Base-by-base conservation (phyloP, 2,113 vertebrate species). In the Corythornis cristatus region DNA sequence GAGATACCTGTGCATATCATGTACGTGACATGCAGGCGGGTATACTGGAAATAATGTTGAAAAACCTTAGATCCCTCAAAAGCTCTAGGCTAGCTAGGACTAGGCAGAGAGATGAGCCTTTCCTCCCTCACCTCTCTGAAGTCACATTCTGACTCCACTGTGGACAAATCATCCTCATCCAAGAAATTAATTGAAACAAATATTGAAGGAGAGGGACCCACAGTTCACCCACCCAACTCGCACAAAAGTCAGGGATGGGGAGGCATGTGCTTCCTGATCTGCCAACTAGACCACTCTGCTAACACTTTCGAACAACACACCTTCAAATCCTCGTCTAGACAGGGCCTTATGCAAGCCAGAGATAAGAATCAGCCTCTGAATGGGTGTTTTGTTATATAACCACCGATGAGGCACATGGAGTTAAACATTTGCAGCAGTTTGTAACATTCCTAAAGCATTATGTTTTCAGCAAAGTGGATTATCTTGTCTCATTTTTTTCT, bases 281-380 rank as follows among this genome's bases (percentile, higher is more conserved):
- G 68, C 43, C 72, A 83, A n/a, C 64, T 87, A 77, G 84, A 77
- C 60, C 93, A 77, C 79, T 85, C 84, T 42, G 37, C 12, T 74
- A 92, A 76, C 81, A 77, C 74, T 96, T 92, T 87, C 71, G 76
- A 95, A 95, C 33, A 94, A 87, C 78, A 70, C 87, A 89, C 93
- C 93, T 91, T 93, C 91, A 95, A 95, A 94, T 95, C 93, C 91
- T 92, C 2, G 93, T 93, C 94, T 96, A 96, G 95, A 95, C 94
- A 96, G 11, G 64, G 92, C 87, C 84, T 95, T 93, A 92, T 64
- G 75, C 86, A 90, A 88, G 71, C 0, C 0, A 56, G 62, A 86
- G 94, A 96, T 95, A 95, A 95, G 60, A 53, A 95, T 96, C 92
- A 71, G 60, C 65, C 73, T 57, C 60, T 94, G 86, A 95, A 93